Base-by-base conservation (phyloP, 92 coral and sea anemone genomes). In the Epizoanthus rinbou region DNA sequence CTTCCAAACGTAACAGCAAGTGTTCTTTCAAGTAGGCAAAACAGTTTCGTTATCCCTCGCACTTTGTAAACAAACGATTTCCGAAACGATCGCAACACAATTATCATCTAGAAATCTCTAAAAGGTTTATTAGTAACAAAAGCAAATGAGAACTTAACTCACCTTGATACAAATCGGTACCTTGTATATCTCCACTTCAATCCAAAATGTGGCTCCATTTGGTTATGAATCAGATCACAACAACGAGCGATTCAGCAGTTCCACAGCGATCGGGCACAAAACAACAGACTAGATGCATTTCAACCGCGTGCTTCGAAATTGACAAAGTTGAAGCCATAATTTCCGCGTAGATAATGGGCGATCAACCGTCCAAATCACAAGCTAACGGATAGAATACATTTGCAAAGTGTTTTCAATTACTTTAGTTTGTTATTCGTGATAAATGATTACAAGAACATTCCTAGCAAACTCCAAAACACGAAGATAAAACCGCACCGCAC, bases 141-240 rank as follows among this genome's bases (percentile, higher is more conserved):
- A 19, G 65, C 65, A 60, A n/a, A 60, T 64, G 31, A 64, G 23
- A 64, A 64, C 23, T 23, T 14, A 22, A 64, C 69, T 64, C 23
- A 64, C 69, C 69, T 64, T 19, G 23, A 64, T 17, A 64, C 11
- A 3, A n/a, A 15, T 24, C 69, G 14, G 69, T 24, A 64, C 50
- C 50, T 43, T 43, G 50, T 43, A 43, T 8, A 17, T 64, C 31
- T 2, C 39, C 39, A 17, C 69, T 11, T 64, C 35, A 64, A 64
- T 10, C 23, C 69, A 64, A 64, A 64, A 17, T 64, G 31, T 64
- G 69, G 69, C 22, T 64, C 69, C 69, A 64, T 64, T 64, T 63
- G 68, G 68, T 63, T 22, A n/a, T 63, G 33, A 22, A 19, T 8
- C 68, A 63, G 9, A 63, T 63, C 10, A 63, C 25, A 5, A 63